A percentile compares a stretch with the other conserved stretches of the same genome.
Conservation (phyloP, 1,140 invertebrate species). For the Ephestia elutella region DNA sequence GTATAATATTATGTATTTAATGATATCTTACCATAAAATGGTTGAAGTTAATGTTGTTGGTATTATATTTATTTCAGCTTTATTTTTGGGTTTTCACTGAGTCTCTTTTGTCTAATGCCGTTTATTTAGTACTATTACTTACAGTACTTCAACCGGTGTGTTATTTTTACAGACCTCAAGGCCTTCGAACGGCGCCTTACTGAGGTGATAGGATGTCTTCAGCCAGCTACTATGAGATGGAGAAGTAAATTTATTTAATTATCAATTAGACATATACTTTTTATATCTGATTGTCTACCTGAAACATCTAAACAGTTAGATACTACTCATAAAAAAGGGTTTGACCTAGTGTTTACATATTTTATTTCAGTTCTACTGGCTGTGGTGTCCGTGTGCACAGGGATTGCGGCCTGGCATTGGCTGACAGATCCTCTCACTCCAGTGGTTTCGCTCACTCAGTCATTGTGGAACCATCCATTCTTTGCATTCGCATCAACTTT, state of each 20-base stretch:
- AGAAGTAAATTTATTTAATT: conserved; percentile 87
- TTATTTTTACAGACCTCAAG: conserved; percentile 89
- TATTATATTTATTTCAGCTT: conserved; percentile 4
- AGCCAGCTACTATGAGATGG: conserved; percentile 94
- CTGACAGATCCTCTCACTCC: conserved; percentile 92
- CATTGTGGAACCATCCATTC: conserved; percentile 95
- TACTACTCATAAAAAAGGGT: too few relatives aligned
- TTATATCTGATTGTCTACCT: not conserved
- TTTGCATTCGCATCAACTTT: conserved; percentile 93
- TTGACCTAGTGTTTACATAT: not conserved
- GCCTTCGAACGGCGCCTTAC: conserved; percentile 96
- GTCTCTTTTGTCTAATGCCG: not conserved
- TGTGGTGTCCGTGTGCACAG: conserved; percentile 90
- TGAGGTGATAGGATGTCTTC: conserved; percentile 95
- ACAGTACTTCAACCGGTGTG: not conserved
- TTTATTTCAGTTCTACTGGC: conserved; percentile 85
- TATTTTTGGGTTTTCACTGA: conserved; percentile 14
- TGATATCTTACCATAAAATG: too few relatives aligned
- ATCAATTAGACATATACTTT: too few relatives aligned
- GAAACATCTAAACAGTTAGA: too few relatives aligned
- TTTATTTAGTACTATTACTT: too few relatives aligned
- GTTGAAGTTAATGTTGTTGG: too few relatives aligned
- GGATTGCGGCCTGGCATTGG: conserved; percentile 95
- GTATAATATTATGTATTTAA: too few relatives aligned
- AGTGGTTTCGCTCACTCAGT: conserved; percentile 91